Base-by-base conservation (phyloP, 2,888 invertebrate species). In the Vanessa cardui region DNA sequence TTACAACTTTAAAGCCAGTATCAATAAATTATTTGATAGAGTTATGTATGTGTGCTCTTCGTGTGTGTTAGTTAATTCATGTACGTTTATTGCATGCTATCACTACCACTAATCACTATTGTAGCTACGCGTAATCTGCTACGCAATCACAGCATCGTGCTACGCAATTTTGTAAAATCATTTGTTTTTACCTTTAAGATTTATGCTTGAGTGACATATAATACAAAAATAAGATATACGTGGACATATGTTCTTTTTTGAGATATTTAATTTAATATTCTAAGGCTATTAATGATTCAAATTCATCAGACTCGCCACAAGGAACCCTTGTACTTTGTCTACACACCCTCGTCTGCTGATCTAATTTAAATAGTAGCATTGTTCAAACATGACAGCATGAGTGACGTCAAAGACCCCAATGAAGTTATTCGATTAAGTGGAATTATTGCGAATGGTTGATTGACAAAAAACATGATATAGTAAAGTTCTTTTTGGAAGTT, bases 341-440 rank as follows among this genome's bases (percentile, higher is more conserved):
- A 56, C 56, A 56, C 18, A 39, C 50, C 47, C 61, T 5, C 47
- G 16, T 50, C 70, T 62, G 68, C 58, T 75, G 72, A 76, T 73
- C 74, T 69, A 70, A 72, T 73, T 68, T 47, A 63, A 69, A 68
- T 67, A 66, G 73, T 70, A 71, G 66, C 71, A 70, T 70, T 70
- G 74, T 76, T 71, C 65, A 66, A 72, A 69, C 70, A 68, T 59
- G 64, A 73, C 70, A 69, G 72, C 70, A 73, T 52, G 72, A 66
- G 76, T 84, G 83, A 85, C 84, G 82, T 88, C 86, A 88, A 82
- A 86, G 83, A 78, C 78, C 75, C 68, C 80, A 87, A 87, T 86
- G 79, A 76, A 83, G 87, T 90, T 81, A 85, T 81, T 77, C 81
- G 78, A 39, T 88, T 84, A 89, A 26, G 5, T 89, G 81, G 78